Evolutionary conservation across 2,797 vertebrate species (phyloP).

Genomic region (Cuniculus paca): DNA sequence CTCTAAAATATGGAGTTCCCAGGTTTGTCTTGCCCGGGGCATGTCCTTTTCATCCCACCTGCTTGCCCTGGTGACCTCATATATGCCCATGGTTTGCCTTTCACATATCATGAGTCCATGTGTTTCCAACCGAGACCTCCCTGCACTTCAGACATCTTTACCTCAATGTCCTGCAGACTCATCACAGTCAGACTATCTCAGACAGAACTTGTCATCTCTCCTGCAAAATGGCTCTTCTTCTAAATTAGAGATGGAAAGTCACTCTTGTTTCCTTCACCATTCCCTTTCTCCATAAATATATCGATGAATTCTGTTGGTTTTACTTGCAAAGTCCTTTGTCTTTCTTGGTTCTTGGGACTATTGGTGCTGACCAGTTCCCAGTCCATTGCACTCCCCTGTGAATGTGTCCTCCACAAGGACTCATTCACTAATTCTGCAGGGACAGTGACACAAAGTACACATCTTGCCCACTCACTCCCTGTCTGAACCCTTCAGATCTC

Average conservation of each 20-base stretch:
- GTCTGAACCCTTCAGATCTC: too few relatives aligned
- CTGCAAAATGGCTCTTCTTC: background rate
- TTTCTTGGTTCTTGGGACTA: background rate
- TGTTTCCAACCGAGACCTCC: background rate
- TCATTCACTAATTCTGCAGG: background rate
- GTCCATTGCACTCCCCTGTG: accelerated
- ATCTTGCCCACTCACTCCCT: accelerated
- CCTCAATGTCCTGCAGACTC: background rate
- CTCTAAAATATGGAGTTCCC: background rate
- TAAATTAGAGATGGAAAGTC: background rate
- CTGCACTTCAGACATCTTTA: background rate
- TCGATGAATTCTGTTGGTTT: background rate
- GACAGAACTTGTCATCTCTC: background rate
- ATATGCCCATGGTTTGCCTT: accelerated
- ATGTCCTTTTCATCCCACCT: background rate
- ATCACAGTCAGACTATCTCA: background rate
- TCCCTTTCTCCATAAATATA: background rate
- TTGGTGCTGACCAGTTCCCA: background rate
- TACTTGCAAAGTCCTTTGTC: too few relatives aligned
- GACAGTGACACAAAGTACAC: background rate
- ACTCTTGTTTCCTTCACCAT: too few relatives aligned
- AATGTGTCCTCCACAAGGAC: background rate
- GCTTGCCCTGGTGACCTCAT: background rate
- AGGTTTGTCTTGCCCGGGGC: background rate
- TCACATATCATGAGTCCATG: accelerated